A percentile compares a stretch with the other conserved stretches of the same genome.
phyloP scores from a whole-genome alignment of 2,113 vertebrate species.

The Passer montanus region DNA sequence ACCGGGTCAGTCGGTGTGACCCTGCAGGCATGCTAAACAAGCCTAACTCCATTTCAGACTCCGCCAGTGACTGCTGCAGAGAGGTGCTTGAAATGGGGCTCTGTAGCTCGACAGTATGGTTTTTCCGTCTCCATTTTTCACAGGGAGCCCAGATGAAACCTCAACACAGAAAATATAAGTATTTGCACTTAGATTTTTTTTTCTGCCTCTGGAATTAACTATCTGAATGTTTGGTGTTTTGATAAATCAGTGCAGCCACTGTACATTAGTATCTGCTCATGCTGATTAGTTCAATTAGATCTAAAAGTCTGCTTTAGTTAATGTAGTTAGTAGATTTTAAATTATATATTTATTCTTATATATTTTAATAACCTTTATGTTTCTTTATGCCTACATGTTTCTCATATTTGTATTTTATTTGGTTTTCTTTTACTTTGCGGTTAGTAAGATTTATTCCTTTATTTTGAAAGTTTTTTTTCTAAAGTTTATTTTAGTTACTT shows the following conservation, averaged over 20 bases:
- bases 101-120: constrained; percentile 32
- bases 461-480: neutral
- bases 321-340: neutral
- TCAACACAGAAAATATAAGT: constrained; percentile 20
- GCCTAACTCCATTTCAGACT: constrained; percentile 51
- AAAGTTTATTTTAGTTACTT: neutral
- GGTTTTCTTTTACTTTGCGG: neutral
- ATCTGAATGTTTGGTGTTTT: constrained; percentile 21
- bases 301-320: neutral
- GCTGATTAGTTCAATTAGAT: neutral
- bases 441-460: neutral
- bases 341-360: neutral
- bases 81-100: constrained; percentile 58
- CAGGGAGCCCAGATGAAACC: constrained; percentile 27
- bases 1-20: constrained; percentile 36
- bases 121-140: constrained; percentile 50
- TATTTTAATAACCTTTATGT: neutral
- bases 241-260: constrained; percentile 12
- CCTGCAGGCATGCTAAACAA: constrained; percentile 44
- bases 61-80: neutral
- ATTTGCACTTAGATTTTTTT: neutral
- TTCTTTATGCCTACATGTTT: neutral
- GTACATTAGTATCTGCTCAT: neutral
- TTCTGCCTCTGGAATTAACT: neutral
- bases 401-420: neutral